Conservation (phyloP, 2,113 vertebrate genomes). For the Corythornis vintsioides region DNA sequence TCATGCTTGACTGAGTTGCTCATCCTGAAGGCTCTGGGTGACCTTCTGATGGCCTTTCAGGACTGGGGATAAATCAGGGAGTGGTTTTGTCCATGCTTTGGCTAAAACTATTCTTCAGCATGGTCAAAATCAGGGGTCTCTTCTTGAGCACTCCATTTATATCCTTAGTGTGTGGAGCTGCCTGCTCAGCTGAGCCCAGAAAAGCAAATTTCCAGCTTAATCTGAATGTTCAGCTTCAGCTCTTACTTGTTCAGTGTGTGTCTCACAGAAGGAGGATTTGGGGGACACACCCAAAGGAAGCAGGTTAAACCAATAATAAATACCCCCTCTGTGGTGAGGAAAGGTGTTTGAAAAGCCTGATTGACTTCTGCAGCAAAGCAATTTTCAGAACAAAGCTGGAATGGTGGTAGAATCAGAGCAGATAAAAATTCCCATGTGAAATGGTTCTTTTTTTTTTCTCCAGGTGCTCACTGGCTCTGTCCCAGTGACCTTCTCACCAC, state of each 20-base stretch:
- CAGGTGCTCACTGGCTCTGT: constrained; percentile 46
- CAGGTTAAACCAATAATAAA: neutral
- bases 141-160: neutral
- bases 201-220: neutral
- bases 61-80: neutral
- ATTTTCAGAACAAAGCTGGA: neutral
- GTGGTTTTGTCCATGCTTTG: neutral
- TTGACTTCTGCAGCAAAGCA: neutral
- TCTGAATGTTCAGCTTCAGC: neutral
- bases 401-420: neutral
- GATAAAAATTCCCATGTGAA: constrained; percentile 52
- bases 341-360: constrained; percentile 16
- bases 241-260: neutral
- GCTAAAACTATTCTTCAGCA: neutral
- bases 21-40: neutral
- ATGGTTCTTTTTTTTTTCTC: neutral
- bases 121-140: neutral
- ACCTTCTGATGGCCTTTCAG: neutral
- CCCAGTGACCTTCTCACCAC: constrained; percentile 55
- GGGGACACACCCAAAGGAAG: neutral
- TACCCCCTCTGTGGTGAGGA: neutral
- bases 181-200: neutral
- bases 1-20: neutral
- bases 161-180: neutral
- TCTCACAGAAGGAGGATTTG: neutral